Conservation (phyloP, 1,140 invertebrate genomes). For the Drosophila suzukii region DNA sequence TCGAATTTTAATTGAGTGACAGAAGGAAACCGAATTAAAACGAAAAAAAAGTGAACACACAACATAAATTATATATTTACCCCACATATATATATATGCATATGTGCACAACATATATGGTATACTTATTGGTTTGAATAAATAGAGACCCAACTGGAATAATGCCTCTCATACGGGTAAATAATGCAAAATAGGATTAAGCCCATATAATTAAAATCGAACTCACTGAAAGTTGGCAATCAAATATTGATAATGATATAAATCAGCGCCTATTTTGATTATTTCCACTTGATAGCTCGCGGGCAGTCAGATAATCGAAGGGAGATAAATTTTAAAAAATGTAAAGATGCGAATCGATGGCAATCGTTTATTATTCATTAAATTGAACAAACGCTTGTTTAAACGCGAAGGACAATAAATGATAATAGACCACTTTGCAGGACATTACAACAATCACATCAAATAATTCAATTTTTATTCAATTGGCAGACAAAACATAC, state of each 20-base stretch:
- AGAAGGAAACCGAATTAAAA: slow-evolving; percentile 29
- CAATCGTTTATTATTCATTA: slow-evolving; percentile 11
- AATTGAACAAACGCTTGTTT: slow-evolving; percentile 1
- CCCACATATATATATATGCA: slow-evolving; percentile 2
- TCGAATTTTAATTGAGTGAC: slow-evolving; percentile 50
- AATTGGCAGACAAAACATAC: no score
- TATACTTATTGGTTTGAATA: slow-evolving; percentile 26
- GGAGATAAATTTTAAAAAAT: slow-evolving; percentile 5
- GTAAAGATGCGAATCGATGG: neutral
- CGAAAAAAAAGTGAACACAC: slow-evolving; percentile 27
- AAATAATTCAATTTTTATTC: neutral
- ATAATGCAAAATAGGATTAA: slow-evolving; percentile 56
- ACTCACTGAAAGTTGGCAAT: slow-evolving; percentile 41
- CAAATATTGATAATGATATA: slow-evolving; percentile 48
- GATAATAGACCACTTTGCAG: neutral
- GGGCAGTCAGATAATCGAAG: neutral
- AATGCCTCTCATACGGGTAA: slow-evolving; percentile 68
- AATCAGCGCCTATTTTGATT: slow-evolving; percentile 29
- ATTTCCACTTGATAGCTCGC: slow-evolving; percentile 24
- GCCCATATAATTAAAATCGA: slow-evolving; percentile 33
- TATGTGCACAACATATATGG: neutral
- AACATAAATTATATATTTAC: slow-evolving; percentile 22
- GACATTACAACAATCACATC: neutral
- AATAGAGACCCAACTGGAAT: slow-evolving; percentile 40
- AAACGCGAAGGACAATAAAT: neutral